Base-by-base conservation (phyloP, 2,888 invertebrate species). In the Cactoblastis cactorum region DNA sequence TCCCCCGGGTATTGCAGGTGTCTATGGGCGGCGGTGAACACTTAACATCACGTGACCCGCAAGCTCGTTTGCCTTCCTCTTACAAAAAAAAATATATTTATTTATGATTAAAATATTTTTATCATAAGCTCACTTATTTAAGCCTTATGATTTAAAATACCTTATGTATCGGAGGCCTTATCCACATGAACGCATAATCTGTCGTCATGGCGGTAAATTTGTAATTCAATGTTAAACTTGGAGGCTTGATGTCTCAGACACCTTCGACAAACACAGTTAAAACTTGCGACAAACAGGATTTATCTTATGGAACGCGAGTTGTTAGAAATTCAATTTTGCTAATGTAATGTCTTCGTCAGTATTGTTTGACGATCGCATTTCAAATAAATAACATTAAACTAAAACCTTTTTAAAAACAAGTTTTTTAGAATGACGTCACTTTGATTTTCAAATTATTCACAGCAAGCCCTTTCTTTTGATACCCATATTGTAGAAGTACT, bases 161-260 rank as follows among this genome's bases (percentile, higher is more conserved):
- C 15, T 17, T 9, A 15, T 28, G 43, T 43, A 43, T 28, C 9
- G 0, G 0, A 2, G 0, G 12, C 19, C 22, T 46, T 19, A 46
- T 12, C 34, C 14, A 34, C 34, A 34, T 22, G 6, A 14, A n/a
- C 19, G 8, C 12, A 35, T 52, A 57, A 53, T 54, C 51, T 46
- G 49, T 57, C 52, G 55, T 53, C 56, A 54, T 53, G 52, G n/a
- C 54, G 52, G 49, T 48, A 48, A 58, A 59, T 63, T 59, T 59
- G 50, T 62, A 63, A 65, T 63, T 61, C 54, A 57, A 65, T 65
- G 56, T 55, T 57, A 60, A 64, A 65, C 56, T 63, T 62, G 41
- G 38, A 18, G 35, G 57, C 9, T 43, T 15, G 14, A 46, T 34
- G 54, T 54, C 52, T 46, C 55, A 53, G 55, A 58, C 62, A 61